Percentiles rank a stretch among this genome's conserved stretches.
Evolutionary conservation across 2,113 vertebrate genomes (phyloP).

Genomic region (Mus spicilegus): DNA sequence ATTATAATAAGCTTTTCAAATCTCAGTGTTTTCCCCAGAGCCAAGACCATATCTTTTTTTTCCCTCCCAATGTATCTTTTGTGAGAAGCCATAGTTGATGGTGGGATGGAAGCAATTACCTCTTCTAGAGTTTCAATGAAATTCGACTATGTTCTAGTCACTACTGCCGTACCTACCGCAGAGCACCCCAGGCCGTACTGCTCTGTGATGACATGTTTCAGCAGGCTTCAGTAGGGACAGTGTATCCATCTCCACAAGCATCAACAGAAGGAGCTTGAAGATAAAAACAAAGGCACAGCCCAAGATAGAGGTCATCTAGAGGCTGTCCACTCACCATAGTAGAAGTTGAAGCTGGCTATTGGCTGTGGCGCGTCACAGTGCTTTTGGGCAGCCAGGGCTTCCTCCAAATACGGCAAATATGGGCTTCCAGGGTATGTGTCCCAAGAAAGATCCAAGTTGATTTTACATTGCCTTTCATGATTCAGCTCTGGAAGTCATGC

Average conservation of each 20-base stretch:
- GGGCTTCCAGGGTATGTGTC: background rate
- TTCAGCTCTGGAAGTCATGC: background rate
- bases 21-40: background rate
- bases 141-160: background rate
- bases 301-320: background rate
- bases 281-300: background rate
- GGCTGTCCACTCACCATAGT: background rate
- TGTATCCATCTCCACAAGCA: background rate
- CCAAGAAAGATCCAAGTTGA: background rate
- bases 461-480: background rate
- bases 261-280: background rate
- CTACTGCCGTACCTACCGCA: background rate
- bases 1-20: conserved; percentile 4
- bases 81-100: background rate
- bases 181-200: background rate
- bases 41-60: background rate
- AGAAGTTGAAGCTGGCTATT: background rate
- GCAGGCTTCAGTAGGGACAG: fast-evolving
- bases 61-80: background rate
- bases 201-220: background rate
- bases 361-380: fast-evolving
- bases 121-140: background rate
- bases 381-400: background rate
- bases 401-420: background rate
- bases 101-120: background rate